These are phyloP conservation scores for Catocala fraxini DNA, from an alignment of 2,888 invertebrate genomes.

Conservation along the genomic window DNA sequence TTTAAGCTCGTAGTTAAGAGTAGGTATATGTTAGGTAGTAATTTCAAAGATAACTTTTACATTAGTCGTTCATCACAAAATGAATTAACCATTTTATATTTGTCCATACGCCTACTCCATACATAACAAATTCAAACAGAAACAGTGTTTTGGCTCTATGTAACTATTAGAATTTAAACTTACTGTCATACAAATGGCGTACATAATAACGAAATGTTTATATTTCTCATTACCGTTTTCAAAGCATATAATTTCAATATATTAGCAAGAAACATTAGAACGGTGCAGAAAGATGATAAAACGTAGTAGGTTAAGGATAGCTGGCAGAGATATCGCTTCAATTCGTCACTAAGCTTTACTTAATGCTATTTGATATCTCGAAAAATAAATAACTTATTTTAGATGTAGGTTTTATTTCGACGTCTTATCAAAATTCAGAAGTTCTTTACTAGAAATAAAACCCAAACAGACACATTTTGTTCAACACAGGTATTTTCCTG, in stretches of 20 bases:
- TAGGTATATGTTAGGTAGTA: too few species aligned
- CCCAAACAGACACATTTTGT: background rate
- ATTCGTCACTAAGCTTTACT: constrained; percentile 55
- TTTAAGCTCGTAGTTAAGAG: too few species aligned
- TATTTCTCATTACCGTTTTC: background rate
- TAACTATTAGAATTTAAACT: too few species aligned
- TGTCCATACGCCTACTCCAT: too few species aligned
- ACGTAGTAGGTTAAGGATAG: constrained; percentile 26
- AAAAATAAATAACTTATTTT: constrained; percentile 58
- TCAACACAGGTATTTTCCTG: too few species aligned
- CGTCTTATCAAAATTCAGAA: constrained; percentile 8
- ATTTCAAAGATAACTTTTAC: too few species aligned
- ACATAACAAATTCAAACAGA: too few species aligned
- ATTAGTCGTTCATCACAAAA: too few species aligned
- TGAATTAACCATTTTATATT: too few species aligned
- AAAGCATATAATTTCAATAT: constrained; percentile 14
- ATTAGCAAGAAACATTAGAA: constrained; percentile 4
- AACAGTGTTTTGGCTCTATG: too few species aligned
- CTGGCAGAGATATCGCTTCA: constrained; percentile 30
- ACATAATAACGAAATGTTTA: too few species aligned
- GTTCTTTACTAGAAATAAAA: background rate
- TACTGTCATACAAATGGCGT: too few species aligned
- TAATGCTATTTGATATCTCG: constrained; percentile 55
- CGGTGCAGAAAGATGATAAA: constrained; percentile 26
- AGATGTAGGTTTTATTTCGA: constrained; percentile 52